phyloP scores from a whole-genome alignment of 1,140 invertebrate species.

The Ephestia elutella region DNA sequence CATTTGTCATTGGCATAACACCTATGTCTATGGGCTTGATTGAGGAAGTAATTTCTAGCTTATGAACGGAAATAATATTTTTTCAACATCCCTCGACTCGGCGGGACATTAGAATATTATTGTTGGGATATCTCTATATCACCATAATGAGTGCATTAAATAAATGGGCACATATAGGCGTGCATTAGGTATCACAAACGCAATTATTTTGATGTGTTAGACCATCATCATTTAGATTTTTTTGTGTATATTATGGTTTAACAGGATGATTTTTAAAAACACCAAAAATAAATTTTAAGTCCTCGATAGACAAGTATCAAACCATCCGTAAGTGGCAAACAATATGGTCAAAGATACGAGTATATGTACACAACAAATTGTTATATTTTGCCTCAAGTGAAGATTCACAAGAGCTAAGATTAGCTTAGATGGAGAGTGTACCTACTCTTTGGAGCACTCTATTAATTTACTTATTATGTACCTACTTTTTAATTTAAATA shows the following conservation, averaged over 20 bases:
- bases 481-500: too few species aligned
- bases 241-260: neutral
- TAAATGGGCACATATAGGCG: conserved; percentile 6
- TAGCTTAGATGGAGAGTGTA: too few species aligned
- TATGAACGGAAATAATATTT: conserved; percentile 67
- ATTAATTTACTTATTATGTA: too few species aligned
- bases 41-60: conserved; percentile 71
- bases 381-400: too few species aligned
- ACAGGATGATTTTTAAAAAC: too few species aligned
- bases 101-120: conserved; percentile 51
- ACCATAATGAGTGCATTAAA: conserved; percentile 35
- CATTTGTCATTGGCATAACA: conserved; percentile 60
- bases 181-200: conserved; percentile 8
- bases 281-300: too few species aligned
- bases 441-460: too few species aligned
- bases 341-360: too few species aligned
- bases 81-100: conserved; percentile 50
- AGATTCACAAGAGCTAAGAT: too few species aligned
- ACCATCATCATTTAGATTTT: neutral
- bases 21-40: conserved; percentile 46
- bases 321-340: too few species aligned
- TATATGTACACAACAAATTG: too few species aligned
- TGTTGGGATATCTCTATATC: conserved; percentile 44
- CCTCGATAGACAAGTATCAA: too few species aligned
- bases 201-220: conserved; percentile 8